Percentiles rank a stretch among this genome's conserved stretches.
Conservation (phyloP, 2,797 vertebrate species). For the Takifugu ocellatus region DNA sequence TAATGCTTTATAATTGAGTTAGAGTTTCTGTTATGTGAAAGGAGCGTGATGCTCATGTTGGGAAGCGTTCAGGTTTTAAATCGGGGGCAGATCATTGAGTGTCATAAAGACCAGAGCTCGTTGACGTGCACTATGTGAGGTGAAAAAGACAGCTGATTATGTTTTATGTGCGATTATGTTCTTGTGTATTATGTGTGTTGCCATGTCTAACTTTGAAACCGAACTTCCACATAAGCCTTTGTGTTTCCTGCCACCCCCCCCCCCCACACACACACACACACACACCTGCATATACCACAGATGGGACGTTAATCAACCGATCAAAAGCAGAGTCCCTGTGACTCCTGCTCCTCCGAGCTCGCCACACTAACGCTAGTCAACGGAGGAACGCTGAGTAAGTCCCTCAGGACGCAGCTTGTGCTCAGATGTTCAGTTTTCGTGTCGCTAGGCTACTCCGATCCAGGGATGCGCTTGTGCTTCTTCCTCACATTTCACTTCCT, state of each 20-base stretch:
- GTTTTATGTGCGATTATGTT: constrained; percentile 6
- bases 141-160: constrained; percentile 4
- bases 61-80: background rate
- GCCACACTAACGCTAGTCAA: constrained; percentile 15
- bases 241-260: constrained; percentile 30
- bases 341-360: constrained; percentile 31
- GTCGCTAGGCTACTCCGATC: constrained; percentile 3
- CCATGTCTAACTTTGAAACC: constrained; percentile 23
- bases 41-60: background rate
- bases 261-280: too few species aligned
- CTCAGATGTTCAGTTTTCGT: constrained; percentile 38
- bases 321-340: constrained; percentile 45
- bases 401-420: constrained; percentile 43
- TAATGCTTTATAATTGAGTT: background rate
- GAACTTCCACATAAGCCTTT: constrained; percentile 4
- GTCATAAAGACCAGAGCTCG: constrained; percentile 1
- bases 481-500: too few species aligned
- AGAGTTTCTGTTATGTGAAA: background rate
- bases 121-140: background rate
- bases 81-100: constrained; percentile 3
- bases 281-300: constrained; percentile 25
- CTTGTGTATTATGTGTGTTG: constrained; percentile 28
- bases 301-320: constrained; percentile 31
- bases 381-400: constrained; percentile 57
- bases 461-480: background rate